A percentile compares a stretch with the other conserved stretches of the same genome.
These are phyloP conservation scores for Nymphalis polychloros DNA, from an alignment of 2,888 invertebrate genomes.

Conservation along the genomic window DNA sequence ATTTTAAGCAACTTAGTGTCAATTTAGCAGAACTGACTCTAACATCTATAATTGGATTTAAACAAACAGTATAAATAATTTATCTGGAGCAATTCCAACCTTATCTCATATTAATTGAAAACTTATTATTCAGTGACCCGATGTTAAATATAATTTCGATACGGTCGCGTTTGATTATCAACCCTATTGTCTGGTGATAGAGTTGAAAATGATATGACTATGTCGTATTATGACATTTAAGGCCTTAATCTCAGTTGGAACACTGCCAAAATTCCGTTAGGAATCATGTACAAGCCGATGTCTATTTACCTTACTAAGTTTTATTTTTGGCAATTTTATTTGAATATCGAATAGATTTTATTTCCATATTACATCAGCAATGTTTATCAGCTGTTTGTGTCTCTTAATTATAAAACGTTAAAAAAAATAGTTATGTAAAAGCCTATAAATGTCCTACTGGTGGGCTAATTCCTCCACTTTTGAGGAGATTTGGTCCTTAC, in stretches of 20 bases:
- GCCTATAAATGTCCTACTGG: too few species aligned
- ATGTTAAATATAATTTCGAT: slow-evolving; percentile 7
- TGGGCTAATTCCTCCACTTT: too few species aligned
- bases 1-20: too few species aligned
- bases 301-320: not conserved
- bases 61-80: slow-evolving; percentile 25
- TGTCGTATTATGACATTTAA: slow-evolving; percentile 24
- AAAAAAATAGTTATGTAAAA: too few species aligned
- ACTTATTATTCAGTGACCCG: slow-evolving; percentile 31
- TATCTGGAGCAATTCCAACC: slow-evolving; percentile 20
- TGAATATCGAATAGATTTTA: too few species aligned
- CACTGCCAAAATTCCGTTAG: slow-evolving; percentile 23
- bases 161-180: not conserved
- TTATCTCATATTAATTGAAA: slow-evolving; percentile 23
- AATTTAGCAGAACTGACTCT: slow-evolving; percentile 12
- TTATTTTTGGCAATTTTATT: not conserved
- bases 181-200: slow-evolving; percentile 16
- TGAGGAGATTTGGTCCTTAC: too few species aligned
- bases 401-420: too few species aligned
- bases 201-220: slow-evolving; percentile 12
- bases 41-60: slow-evolving; percentile 20
- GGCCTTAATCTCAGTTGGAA: slow-evolving; percentile 30
- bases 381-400: too few species aligned
- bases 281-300: not conserved
- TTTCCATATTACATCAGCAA: too few species aligned